Conservation (phyloP, 2,888 invertebrate genomes). For the Drosophila monieri region DNA sequence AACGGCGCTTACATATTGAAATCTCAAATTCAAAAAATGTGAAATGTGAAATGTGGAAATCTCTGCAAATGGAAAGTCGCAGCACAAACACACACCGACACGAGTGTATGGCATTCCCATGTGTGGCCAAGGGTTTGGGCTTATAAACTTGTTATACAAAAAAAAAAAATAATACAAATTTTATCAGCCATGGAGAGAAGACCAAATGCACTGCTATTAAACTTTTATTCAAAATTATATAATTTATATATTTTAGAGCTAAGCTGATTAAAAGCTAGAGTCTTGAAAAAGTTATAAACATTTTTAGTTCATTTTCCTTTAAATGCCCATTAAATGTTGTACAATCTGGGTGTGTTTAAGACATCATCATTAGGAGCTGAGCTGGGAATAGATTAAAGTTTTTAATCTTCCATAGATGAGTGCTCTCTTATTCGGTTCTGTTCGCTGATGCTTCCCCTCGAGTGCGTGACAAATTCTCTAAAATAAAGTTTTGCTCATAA, state of each 20-base stretch:
- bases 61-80: slow-evolving; percentile 75
- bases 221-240: not conserved
- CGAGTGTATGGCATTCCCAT: slow-evolving; percentile 55
- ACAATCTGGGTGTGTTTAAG: not conserved
- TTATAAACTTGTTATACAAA: slow-evolving; percentile 62
- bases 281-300: not conserved
- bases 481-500: slow-evolving; percentile 24
- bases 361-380: not conserved
- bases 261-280: not conserved
- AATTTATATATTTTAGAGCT: not conserved
- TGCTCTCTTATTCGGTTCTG: slow-evolving; percentile 1
- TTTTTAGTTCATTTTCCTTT: not conserved
- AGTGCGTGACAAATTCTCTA: slow-evolving; percentile 31
- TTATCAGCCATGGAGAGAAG: slow-evolving; percentile 26
- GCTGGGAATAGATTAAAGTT: not conserved
- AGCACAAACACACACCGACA: slow-evolving; percentile 36
- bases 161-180: slow-evolving; percentile 9
- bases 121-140: slow-evolving; percentile 67
- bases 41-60: slow-evolving; percentile 70
- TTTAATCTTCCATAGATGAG: not conserved
- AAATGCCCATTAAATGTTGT: not conserved
- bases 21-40: slow-evolving; percentile 57
- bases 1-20: slow-evolving; percentile 70
- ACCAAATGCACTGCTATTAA: slow-evolving; percentile 19
- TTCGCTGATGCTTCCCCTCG: slow-evolving; percentile 5